Conservation (phyloP, 2,113 vertebrate species). For the Catharus fuscescens region DNA sequence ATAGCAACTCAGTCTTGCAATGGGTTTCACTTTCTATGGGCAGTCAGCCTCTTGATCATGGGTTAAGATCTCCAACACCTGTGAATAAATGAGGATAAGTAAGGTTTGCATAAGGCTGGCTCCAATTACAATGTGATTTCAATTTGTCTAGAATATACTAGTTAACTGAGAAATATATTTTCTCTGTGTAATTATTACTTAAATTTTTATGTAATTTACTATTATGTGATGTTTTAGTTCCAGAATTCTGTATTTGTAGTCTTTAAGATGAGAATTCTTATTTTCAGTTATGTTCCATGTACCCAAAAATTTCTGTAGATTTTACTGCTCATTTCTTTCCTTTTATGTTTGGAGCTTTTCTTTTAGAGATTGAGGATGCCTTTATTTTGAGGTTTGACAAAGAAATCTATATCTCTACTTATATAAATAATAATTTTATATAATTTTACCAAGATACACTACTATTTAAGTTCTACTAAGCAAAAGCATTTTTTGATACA, state of each 20-base stretch:
- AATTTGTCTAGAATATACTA: neutral
- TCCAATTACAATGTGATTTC: neutral
- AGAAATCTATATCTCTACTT: neutral
- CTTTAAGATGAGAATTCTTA: neutral
- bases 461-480: neutral
- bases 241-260: neutral
- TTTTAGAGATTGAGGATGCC: neutral
- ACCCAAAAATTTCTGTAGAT: neutral
- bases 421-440: neutral
- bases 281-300: neutral
- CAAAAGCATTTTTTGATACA: constrained; percentile 3
- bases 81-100: neutral
- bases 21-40: neutral
- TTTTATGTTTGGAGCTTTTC: neutral
- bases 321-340: neutral
- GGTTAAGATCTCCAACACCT: neutral
- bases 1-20: neutral
- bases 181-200: neutral
- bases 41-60: neutral
- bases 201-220: neutral
- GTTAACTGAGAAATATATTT: neutral
- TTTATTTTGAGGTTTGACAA: neutral
- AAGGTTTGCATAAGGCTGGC: neutral
- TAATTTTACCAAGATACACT: neutral
- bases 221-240: neutral